Evolutionary conservation across 1,140 invertebrate genomes (phyloP).

Genomic region (Listronotus oregonensis): DNA sequence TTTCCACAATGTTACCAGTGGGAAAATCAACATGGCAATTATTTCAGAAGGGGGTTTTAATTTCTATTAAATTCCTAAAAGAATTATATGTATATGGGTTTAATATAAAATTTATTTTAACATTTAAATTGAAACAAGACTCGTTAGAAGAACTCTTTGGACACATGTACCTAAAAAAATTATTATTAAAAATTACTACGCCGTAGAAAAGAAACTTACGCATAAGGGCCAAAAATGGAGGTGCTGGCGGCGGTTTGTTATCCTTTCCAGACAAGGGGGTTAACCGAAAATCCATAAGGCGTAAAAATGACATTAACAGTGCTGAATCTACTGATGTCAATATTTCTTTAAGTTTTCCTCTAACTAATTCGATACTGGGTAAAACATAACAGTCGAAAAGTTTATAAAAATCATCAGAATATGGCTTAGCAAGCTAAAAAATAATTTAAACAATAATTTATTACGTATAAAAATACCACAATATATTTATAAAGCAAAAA

Average conservation of each 20-base stretch:
- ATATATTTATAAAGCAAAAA: no score
- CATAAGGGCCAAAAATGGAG: constrained; percentile 58
- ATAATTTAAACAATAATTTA: background rate
- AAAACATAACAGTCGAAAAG: constrained; percentile 67
- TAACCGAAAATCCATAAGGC: constrained; percentile 64
- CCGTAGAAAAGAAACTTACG: constrained; percentile 58
- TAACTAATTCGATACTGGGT: constrained; percentile 60
- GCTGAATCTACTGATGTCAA: constrained; percentile 63
- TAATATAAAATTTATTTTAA: no score
- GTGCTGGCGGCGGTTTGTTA: constrained; percentile 60
- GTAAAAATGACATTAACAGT: constrained; percentile 63
- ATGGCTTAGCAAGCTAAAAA: constrained; percentile 47
- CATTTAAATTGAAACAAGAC: no score
- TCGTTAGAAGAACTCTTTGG: no score
- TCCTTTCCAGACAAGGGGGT: constrained; percentile 61
- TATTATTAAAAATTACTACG: no score
- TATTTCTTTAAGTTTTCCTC: constrained; percentile 60
- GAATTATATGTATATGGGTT: no score
- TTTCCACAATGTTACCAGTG: no score
- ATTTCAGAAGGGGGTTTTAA: no score
- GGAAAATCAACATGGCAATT: no score
- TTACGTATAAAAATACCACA: background rate
- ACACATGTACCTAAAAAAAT: no score
- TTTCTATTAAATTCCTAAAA: no score
- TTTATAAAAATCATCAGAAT: constrained; percentile 45